Evolutionary conservation across 2,113 vertebrate genomes (phyloP).

Genomic region (Mastomys natalensis): DNA sequence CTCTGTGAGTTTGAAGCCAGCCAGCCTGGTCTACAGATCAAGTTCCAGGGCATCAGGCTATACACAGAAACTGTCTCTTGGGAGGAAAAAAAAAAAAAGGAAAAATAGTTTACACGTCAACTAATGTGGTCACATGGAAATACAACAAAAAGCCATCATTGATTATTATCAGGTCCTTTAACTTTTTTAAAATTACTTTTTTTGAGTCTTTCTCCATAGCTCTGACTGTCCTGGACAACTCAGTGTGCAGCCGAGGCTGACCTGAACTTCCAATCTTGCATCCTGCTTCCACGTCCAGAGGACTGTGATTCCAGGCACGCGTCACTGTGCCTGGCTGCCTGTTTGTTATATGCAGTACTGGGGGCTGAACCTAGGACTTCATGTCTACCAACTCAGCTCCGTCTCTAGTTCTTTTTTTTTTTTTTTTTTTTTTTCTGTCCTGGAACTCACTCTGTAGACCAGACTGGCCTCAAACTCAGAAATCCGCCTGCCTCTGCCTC

Average conservation of each 20-base stretch:
- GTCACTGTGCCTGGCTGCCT: neutral
- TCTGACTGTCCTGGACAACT: neutral
- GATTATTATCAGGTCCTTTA: neutral
- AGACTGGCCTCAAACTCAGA: no score
- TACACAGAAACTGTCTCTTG: neutral
- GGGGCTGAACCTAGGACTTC: neutral
- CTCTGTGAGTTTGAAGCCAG: neutral
- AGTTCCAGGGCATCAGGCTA: neutral
- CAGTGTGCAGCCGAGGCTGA: neutral
- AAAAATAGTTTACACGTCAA: neutral
- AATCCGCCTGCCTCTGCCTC: no score
- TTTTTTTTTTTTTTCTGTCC: no score
- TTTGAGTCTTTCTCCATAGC: neutral
- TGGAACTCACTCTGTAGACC: no score
- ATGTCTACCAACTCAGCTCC: neutral
- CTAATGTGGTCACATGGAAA: neutral
- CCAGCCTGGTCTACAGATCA: neutral
- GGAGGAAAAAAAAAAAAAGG: neutral
- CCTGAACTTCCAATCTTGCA: neutral
- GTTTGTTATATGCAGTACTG: neutral
- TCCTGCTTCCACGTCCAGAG: no score
- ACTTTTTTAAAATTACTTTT: neutral
- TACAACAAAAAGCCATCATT: neutral
- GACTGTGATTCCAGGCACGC: neutral
- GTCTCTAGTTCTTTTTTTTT: no score